Evolutionary conservation across 2,113 vertebrate species (phyloP).

Genomic region (Lophura nycthemera): DNA sequence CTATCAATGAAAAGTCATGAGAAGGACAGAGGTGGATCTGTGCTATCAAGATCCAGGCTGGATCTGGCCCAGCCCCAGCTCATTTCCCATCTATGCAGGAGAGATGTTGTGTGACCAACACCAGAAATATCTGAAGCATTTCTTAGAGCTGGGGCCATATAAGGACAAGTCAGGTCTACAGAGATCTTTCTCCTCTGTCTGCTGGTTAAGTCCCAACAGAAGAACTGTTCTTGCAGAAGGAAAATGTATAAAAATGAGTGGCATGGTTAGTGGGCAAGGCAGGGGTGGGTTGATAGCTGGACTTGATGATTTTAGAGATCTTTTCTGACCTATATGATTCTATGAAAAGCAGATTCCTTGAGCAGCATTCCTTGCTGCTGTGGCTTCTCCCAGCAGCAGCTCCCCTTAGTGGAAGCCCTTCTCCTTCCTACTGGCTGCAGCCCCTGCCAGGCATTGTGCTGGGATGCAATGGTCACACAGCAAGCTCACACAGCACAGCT

Average conservation of each 20-base stretch:
- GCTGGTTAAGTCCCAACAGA: neutral
- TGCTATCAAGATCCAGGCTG: neutral
- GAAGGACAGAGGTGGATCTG: neutral
- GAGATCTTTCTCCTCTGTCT: neutral
- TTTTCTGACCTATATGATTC: no score
- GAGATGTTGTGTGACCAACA: fast-evolving
- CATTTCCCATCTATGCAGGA: neutral
- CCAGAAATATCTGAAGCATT: neutral
- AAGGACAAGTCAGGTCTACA: neutral
- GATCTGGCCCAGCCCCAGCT: neutral
- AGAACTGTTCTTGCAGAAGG: neutral
- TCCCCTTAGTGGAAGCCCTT: fast-evolving
- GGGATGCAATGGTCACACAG: neutral
- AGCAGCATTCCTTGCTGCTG: neutral
- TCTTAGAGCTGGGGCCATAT: neutral
- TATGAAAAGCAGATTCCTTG: neutral
- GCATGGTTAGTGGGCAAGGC: no score
- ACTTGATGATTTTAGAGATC: no score
- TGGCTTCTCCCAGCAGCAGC: neutral
- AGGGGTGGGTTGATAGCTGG: no score
- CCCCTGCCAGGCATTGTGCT: neutral
- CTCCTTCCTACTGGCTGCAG: neutral
- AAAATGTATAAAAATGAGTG: neutral
- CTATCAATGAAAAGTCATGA: neutral
- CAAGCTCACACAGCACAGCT: neutral